Evolutionary conservation across 2,888 invertebrate species (phyloP), one percentile per base, ranked within the genome.

Genomic region (Cerastis leucographa): DNA sequence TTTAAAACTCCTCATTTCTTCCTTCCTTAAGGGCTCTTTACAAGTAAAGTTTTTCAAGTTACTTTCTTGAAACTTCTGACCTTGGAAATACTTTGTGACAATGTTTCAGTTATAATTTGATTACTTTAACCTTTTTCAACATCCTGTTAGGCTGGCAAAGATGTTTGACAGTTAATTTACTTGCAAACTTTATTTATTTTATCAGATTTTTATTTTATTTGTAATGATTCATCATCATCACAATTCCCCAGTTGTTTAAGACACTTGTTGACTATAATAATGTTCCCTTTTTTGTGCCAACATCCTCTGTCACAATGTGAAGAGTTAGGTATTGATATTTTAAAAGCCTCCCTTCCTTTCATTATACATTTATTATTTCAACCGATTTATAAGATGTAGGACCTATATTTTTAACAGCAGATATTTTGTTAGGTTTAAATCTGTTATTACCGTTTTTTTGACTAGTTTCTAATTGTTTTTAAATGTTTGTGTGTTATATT

Each of bases 1-100:
- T 64, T 78, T 22, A 61, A 73, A 66, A 74, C 22, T 54, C 14
- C 19, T 22, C 1, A 81, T 62, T 46, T 29, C 40, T 74, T 67
- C 44, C 51, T 51, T 80, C 46, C 49, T 42, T 80, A 40, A 1
- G 19, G 61, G 54, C 29, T 44, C 12, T 51, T 46, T 66, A 61
- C 14, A 67, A 65, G 56, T 65, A 17, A 25, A 70, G 49, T 49
- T 59, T 70, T 59, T 44, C 56, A 35, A 64, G 46, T 71, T 25
- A 22, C 40, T 61, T 66, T 44, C 8, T 42, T 19, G 7, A 78
- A 64, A n/a, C n/a, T 46, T n/a, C 22, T 59, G 56, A 56, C 64
- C 71, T 78, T 65, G 54, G 7, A 42, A 71, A 65, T 80, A 44
- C 40, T 59, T 65, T 35, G 42, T 17, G 17, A 71, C 35, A 29